Evolutionary conservation across 2,113 vertebrate species (phyloP), one percentile per base, ranked within the genome.

Genomic region (Brachypodius melanocephalos): DNA sequence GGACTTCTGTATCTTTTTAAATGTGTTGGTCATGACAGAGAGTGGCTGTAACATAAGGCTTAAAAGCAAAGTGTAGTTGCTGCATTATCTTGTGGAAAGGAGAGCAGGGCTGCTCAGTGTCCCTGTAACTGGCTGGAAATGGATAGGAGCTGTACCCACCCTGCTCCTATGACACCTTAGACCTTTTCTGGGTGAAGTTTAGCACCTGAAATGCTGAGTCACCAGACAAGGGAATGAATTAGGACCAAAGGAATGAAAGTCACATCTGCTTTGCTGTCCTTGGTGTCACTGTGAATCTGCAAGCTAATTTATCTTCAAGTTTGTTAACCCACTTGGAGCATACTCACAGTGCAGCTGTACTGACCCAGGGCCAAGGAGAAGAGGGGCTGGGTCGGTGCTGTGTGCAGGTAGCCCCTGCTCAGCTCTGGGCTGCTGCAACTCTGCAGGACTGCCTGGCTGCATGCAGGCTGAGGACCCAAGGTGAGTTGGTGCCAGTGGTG

Each of bases 281-380:
- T 68, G 32, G 59, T 86, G 89, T 74, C 83, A 48, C 67, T 12
- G 12, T 20, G 22, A 58, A 52, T 48, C 34, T 89, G 55, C 55
- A 62, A 63, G 59, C 58, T 92, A 81, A 92, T 86, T 90, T 95
- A 61, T 89, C 83, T 90, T 90, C 62, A 38, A 15, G 63, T 29
- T 93, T 79, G 72, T 73, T 95, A 77, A 67, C 42, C 45, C 36
- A 13, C 72, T 69, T 80, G 59, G 34, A 84, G 48, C 83, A 71
- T 32, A 26, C 28, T 90, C 18, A 8, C 17, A 58, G 59, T 21
- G 32, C 34, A 88, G 10, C 28, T 5, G 12, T 20, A 17, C 75
- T 65, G 67, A 65, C 67, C 42, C 45, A 49, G 38, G 66, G 68
- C 54, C 72, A 57, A 80, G 67, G 36, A 76, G 45, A 40, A 65